These are phyloP conservation scores for Dione juno DNA, from an alignment of 2,888 invertebrate genomes.

Conservation along the genomic window DNA sequence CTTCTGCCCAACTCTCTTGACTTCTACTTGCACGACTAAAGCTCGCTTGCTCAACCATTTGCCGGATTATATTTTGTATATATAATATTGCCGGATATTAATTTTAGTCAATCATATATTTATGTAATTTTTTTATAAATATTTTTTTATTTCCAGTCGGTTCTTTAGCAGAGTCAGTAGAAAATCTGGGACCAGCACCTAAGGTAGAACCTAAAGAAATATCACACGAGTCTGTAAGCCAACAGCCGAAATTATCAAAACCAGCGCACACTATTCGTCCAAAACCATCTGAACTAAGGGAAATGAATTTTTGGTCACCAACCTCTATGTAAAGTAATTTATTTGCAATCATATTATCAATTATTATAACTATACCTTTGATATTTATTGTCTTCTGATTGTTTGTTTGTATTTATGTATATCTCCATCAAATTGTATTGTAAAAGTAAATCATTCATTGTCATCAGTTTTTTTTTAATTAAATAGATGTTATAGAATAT, in stretches of 20 bases:
- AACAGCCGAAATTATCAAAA: slow-evolving; percentile 60
- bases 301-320: slow-evolving; percentile 94
- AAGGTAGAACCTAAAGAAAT: slow-evolving; percentile 54
- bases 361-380: background rate
- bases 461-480: too few species aligned
- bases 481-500: too few species aligned
- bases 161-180: slow-evolving; percentile 72
- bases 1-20: too few species aligned
- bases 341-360: slow-evolving; percentile 1
- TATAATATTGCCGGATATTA: too few species aligned
- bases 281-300: slow-evolving; percentile 88
- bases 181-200: slow-evolving; percentile 74
- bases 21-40: too few species aligned
- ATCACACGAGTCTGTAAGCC: slow-evolving; percentile 51
- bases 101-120: too few species aligned
- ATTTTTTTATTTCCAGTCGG: slow-evolving; percentile 54
- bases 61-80: too few species aligned
- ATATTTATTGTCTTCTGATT: slow-evolving; percentile 4
- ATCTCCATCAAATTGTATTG: background rate
- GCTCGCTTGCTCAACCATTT: too few species aligned
- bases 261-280: slow-evolving; percentile 73
- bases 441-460: slow-evolving; percentile 1
- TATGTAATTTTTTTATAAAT: background rate
- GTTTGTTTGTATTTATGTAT: slow-evolving; percentile 1
- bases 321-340: slow-evolving; percentile 87